Conservation (phyloP, 2,888 invertebrate species). For the Eristalinus sepulchralis region DNA sequence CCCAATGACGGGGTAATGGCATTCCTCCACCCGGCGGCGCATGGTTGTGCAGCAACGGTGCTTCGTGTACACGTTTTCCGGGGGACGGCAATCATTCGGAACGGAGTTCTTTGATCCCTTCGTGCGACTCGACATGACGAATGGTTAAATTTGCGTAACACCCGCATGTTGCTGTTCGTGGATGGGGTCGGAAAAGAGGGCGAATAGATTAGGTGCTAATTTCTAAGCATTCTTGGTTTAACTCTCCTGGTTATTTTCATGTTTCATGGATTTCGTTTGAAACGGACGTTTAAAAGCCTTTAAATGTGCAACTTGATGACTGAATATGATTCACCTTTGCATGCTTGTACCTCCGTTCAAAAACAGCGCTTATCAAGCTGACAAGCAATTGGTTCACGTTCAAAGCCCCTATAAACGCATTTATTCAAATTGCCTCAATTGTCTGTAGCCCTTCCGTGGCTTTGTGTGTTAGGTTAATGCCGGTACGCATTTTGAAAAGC, state of each 20-base stretch:
- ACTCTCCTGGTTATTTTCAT: too few relatives aligned
- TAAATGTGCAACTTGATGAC: too few relatives aligned
- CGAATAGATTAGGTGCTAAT: neutral
- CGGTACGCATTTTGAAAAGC: neutral
- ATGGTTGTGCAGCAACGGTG: slow-evolving; percentile 36
- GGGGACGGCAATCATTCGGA: neutral
- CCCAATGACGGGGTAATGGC: slow-evolving; percentile 34
- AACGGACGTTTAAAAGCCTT: too few relatives aligned
- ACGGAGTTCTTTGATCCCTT: slow-evolving; percentile 53
- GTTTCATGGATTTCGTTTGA: too few relatives aligned
- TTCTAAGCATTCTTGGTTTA: too few relatives aligned
- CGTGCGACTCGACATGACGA: neutral
- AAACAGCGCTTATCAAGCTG: neutral
- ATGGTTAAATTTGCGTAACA: neutral
- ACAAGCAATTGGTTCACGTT: neutral
- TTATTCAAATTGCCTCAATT: neutral
- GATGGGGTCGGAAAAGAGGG: neutral
- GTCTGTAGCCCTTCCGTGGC: neutral
- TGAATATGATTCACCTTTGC: neutral
- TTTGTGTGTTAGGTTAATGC: neutral
- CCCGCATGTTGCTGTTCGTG: neutral
- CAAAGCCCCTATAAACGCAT: neutral
- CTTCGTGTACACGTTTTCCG: slow-evolving; percentile 19
- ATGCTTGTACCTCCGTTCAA: too few relatives aligned
- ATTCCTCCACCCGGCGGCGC: slow-evolving; percentile 11